phyloP scores from a whole-genome alignment of 2,797 vertebrate species.

The Carcharodon carcharias region DNA sequence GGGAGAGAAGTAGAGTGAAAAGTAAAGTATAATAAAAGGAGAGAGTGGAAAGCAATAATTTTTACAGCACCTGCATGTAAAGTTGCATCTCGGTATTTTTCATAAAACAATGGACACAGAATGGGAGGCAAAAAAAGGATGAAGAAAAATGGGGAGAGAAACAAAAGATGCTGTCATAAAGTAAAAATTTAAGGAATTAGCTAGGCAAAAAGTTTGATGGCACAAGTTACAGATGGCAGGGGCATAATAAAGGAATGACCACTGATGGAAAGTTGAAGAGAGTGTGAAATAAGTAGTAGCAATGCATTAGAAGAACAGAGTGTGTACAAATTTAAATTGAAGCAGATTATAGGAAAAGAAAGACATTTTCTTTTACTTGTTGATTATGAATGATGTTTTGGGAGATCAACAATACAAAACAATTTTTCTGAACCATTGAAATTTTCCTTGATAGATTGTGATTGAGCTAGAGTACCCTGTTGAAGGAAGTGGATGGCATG shows the following conservation, averaged over 20 bases:
- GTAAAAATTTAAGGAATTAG: no score
- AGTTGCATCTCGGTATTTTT: neutral
- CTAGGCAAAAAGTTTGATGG: neutral
- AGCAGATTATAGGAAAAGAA: neutral
- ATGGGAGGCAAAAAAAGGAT: neutral
- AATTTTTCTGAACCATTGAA: neutral
- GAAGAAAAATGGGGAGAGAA: neutral
- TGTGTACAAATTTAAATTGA: neutral
- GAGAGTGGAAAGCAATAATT: neutral
- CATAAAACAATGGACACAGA: neutral
- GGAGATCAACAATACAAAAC: neutral
- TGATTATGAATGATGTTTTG: neutral
- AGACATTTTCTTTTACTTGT: neutral
- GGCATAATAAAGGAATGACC: neutral
- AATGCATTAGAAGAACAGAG: neutral
- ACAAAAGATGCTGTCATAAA: neutral
- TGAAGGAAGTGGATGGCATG: conserved; percentile 70
- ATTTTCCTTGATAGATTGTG: conserved; percentile 64
- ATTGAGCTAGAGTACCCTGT: conserved; percentile 67
- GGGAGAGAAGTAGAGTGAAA: neutral
- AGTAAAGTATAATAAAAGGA: neutral
- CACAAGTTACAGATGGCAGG: neutral
- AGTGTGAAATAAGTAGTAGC: neutral
- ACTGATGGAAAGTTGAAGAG: neutral
- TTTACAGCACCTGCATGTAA: neutral